Evolutionary conservation across 1,140 invertebrate species (phyloP).

Genomic region (Monochamus saltuarius): DNA sequence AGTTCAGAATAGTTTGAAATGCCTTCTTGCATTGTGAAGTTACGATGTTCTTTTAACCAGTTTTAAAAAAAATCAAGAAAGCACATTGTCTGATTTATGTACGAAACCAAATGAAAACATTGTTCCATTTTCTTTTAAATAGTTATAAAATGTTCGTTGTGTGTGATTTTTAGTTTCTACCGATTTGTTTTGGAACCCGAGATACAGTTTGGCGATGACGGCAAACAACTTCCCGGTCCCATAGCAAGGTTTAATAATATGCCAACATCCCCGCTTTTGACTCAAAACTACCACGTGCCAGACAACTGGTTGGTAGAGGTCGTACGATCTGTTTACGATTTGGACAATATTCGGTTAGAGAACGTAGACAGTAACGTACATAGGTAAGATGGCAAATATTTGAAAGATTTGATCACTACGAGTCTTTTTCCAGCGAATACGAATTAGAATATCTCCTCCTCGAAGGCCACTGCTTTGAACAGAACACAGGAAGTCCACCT

Average conservation of each 20-base stretch:
- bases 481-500: conserved; percentile 86
- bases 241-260: conserved; percentile 83
- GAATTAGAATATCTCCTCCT: conserved; percentile 89
- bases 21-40: too few species aligned
- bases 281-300: conserved; percentile 92
- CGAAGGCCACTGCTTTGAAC: conserved; percentile 97
- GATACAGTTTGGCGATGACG: conserved; percentile 72
- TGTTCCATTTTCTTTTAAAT: too few species aligned
- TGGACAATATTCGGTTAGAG: conserved; percentile 95
- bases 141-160: too few species aligned
- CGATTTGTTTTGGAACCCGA: conserved; percentile 93
- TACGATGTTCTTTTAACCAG: too few species aligned
- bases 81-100: too few species aligned
- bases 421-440: conserved; percentile 74
- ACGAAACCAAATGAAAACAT: too few species aligned
- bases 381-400: conserved; percentile 55
- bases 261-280: conserved; percentile 90
- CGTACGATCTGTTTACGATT: conserved; percentile 90
- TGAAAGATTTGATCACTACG: too few species aligned
- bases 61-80: too few species aligned
- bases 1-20: too few species aligned
- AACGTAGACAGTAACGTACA: conserved; percentile 77
- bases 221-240: conserved; percentile 67
- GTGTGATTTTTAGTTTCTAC: conserved; percentile 84
- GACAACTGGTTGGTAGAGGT: conserved; percentile 99